A percentile compares a stretch with the other conserved stretches of the same genome.
phyloP scores from a whole-genome alignment of 2,113 vertebrate genomes.

The Tylochromis polylepis region DNA sequence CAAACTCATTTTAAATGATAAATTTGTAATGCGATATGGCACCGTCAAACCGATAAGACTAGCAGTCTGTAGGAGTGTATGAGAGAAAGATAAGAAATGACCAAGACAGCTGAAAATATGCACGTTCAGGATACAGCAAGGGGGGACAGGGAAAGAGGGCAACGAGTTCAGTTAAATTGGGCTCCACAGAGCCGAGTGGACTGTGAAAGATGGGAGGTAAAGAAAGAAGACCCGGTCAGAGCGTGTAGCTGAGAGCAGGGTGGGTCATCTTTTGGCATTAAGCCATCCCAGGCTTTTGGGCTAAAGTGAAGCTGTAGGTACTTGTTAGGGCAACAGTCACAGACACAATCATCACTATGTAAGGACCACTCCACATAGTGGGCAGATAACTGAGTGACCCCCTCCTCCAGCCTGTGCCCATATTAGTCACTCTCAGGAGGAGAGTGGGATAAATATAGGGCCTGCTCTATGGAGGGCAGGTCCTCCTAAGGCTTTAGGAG shows the following conservation, averaged over 20 bases:
- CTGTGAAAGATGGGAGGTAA: background rate
- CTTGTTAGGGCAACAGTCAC: constrained; percentile 61
- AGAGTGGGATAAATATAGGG: constrained; percentile 68
- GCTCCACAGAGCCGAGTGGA: background rate
- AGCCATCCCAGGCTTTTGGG: background rate
- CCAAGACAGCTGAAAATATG: background rate
- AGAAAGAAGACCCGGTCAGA: background rate
- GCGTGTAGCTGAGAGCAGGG: background rate
- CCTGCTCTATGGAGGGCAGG: constrained; percentile 13
- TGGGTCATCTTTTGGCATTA: constrained; percentile 35
- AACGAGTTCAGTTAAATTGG: background rate
- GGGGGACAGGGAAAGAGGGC: background rate
- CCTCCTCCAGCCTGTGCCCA: constrained; percentile 42
- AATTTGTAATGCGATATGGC: background rate
- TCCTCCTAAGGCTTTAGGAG: constrained; percentile 39
- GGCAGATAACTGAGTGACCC: constrained; percentile 44
- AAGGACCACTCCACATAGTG: constrained; percentile 52
- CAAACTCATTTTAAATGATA: background rate
- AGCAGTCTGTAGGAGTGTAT: background rate
- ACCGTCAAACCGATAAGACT: background rate
- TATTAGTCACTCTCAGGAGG: constrained; percentile 65
- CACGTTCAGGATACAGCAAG: background rate
- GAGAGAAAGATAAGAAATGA: background rate
- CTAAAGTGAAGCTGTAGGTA: background rate
- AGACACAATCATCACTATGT: constrained; percentile 69